Evolutionary conservation across 2,113 vertebrate species (phyloP).

Genomic region (Formicarius rufipectus): DNA sequence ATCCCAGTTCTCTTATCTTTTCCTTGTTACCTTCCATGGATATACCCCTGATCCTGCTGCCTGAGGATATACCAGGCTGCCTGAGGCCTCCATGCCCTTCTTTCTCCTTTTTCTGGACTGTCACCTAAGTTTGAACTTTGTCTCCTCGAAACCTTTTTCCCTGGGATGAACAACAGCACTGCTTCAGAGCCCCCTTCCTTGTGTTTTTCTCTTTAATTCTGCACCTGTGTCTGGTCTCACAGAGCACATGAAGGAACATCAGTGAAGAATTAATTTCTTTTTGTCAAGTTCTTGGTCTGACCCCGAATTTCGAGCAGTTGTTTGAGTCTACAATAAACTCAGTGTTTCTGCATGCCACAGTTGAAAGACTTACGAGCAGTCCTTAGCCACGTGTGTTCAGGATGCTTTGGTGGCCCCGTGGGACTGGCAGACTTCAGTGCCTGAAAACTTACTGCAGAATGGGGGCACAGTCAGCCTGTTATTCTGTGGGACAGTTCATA

Average conservation of each 20-base stretch:
- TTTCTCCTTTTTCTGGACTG: not conserved
- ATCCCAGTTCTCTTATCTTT: not conserved
- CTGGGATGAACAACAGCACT: not conserved
- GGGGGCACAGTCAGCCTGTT: not conserved
- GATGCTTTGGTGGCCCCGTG: conserved; percentile 38
- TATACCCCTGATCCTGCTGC: not conserved
- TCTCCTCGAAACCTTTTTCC: not conserved
- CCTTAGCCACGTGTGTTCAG: conserved; percentile 28
- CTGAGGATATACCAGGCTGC: not conserved
- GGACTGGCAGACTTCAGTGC: conserved; percentile 26
- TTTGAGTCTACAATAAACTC: conserved; percentile 47
- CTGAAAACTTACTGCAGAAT: conserved; percentile 9
- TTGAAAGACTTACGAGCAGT: conserved; percentile 59
- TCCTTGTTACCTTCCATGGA: not conserved
- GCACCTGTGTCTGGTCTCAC: conserved; percentile 44
- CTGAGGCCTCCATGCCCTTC: not conserved
- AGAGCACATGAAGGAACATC: not conserved
- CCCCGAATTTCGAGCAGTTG: conserved; percentile 38
- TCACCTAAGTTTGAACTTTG: not conserved
- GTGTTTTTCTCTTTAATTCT: not conserved
- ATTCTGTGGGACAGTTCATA: not conserved
- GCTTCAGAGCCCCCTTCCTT: not conserved
- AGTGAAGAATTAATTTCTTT: conserved; percentile 27
- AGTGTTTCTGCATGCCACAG: not conserved
- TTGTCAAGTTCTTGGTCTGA: conserved; percentile 46